These are phyloP conservation scores for Delphinus delphis DNA, from an alignment of 2,113 vertebrate species.

Conservation along the genomic window DNA sequence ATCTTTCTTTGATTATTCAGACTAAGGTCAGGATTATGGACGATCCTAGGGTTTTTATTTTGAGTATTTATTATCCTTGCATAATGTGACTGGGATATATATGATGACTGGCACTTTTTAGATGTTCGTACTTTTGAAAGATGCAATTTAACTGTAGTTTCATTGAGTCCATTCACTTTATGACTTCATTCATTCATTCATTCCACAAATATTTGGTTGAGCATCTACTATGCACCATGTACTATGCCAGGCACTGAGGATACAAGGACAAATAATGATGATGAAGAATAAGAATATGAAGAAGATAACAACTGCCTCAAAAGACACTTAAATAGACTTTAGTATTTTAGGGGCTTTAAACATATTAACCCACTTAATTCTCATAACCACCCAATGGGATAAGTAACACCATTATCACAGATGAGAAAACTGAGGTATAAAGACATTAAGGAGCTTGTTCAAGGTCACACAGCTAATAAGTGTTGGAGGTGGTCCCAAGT, in stretches of 20 bases:
- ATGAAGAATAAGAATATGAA: not conserved
- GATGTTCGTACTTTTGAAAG: constrained; percentile 39
- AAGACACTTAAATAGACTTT: not conserved
- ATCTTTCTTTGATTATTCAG: constrained; percentile 31
- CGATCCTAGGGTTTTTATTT: not conserved
- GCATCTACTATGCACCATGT: not conserved
- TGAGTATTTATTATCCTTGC: not conserved
- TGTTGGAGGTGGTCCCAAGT: not conserved
- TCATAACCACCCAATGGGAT: not conserved
- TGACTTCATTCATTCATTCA: not conserved
- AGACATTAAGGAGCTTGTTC: not conserved
- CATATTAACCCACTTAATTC: not conserved
- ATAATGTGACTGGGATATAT: not conserved
- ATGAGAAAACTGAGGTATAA: not conserved
- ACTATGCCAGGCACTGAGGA: not conserved
- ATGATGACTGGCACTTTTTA: not conserved
- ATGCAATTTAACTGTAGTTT: not conserved
- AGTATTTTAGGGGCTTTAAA: not conserved
- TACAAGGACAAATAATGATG: not conserved
- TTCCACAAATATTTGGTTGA: not conserved
- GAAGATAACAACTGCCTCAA: not conserved
- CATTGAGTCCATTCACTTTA: not conserved
- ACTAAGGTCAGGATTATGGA: not conserved
- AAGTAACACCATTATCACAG: not conserved
- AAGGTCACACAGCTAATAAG: not conserved